Percentiles rank a stretch among this genome's conserved stretches.
These are phyloP conservation scores for Vanessa cardui DNA, from an alignment of 2,888 invertebrate species.

Conservation along the genomic window DNA sequence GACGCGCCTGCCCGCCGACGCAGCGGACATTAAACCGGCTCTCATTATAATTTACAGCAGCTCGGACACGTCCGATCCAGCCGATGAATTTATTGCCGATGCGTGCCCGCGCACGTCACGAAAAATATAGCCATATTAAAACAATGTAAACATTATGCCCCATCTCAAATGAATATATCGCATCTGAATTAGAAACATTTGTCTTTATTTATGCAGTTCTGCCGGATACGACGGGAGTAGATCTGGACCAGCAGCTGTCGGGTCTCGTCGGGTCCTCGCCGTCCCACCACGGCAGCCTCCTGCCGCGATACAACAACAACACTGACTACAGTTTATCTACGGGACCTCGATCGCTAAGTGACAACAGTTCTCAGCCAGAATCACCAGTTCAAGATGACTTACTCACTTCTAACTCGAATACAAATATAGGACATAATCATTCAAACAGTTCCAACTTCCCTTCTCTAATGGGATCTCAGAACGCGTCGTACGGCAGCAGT, in stretches of 20 bases:
- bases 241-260: slow-evolving; percentile 88
- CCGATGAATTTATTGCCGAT: slow-evolving; percentile 75
- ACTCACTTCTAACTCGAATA: slow-evolving; percentile 85
- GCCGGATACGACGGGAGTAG: slow-evolving; percentile 90
- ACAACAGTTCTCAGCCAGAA: slow-evolving; percentile 91
- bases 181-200: slow-evolving; percentile 31
- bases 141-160: slow-evolving; percentile 46
- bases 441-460: slow-evolving; percentile 85
- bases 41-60: slow-evolving; percentile 79
- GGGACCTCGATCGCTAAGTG: slow-evolving; percentile 90
- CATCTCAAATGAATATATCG: slow-evolving; percentile 25
- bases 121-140: slow-evolving; percentile 70
- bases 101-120: slow-evolving; percentile 56
- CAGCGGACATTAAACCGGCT: slow-evolving; percentile 66
- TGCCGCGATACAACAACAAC: slow-evolving; percentile 87
- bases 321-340: slow-evolving; percentile 85
- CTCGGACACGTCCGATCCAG: slow-evolving; percentile 66
- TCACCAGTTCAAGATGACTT: slow-evolving; percentile 92
- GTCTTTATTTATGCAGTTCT: slow-evolving; percentile 81
- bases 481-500: slow-evolving; percentile 81
- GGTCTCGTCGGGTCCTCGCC: slow-evolving; percentile 83
- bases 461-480: slow-evolving; percentile 84
- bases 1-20: slow-evolving; percentile 45
- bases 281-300: slow-evolving; percentile 83
- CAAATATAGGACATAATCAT: slow-evolving; percentile 84